phyloP scores from a whole-genome alignment of 2,113 vertebrate genomes.

The Picathartes gymnocephalus region DNA sequence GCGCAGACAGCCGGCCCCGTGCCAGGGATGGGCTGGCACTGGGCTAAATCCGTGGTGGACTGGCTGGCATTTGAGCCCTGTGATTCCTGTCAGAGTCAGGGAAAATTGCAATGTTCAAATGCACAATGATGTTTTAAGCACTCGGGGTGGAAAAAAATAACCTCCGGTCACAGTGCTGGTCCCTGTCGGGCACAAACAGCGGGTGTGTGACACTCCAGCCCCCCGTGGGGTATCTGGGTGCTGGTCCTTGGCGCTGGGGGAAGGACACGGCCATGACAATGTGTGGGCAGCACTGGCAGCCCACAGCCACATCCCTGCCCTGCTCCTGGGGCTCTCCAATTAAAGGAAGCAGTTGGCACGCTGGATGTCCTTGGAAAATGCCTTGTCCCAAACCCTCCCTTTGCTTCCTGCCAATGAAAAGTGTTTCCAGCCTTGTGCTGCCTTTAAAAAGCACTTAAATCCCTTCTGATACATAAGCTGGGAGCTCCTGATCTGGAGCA shows the following conservation, averaged over 20 bases:
- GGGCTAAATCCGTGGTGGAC: neutral
- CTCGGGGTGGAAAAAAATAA: neutral
- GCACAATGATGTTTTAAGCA: neutral
- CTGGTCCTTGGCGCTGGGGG: neutral
- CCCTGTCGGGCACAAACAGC: fast-evolving
- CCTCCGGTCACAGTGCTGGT: fast-evolving
- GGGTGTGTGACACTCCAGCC: fast-evolving
- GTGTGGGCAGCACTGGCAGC: neutral
- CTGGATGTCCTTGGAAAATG: neutral
- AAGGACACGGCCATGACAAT: neutral
- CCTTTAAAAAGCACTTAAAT: neutral
- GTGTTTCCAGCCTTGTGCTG: neutral
- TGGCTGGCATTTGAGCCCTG: neutral
- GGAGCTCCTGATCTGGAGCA: neutral
- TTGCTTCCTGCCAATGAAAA: neutral
- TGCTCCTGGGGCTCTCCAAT: neutral
- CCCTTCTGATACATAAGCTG: neutral
- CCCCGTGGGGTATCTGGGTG: fast-evolving
- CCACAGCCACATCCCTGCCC: neutral
- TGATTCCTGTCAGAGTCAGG: neutral
- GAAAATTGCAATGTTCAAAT: neutral
- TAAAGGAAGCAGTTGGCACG: neutral
- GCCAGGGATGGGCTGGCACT: neutral
- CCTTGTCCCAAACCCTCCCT: neutral
- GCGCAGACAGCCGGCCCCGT: fast-evolving